phyloP scores from a whole-genome alignment of 2,797 vertebrate genomes.

The Bovichtus variegatus region DNA sequence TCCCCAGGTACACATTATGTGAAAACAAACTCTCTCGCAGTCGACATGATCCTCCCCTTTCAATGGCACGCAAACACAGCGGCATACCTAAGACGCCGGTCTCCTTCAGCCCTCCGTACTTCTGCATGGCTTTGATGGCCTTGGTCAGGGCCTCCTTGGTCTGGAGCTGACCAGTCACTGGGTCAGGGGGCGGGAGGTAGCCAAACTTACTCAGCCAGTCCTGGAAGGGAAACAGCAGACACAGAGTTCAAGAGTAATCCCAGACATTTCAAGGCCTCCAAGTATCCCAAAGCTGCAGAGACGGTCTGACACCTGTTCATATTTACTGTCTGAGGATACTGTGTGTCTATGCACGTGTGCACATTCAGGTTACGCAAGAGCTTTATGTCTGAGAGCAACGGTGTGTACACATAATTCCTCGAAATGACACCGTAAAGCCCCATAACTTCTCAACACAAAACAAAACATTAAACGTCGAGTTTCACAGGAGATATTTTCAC shows the following conservation, averaged over 20 bases:
- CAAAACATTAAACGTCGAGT: not conserved
- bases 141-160: slow-evolving; percentile 92
- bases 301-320: slow-evolving; percentile 47
- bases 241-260: slow-evolving; percentile 46
- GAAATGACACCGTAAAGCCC: not conserved
- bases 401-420: not conserved
- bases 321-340: slow-evolving; percentile 37
- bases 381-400: not conserved
- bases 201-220: slow-evolving; percentile 97
- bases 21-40: not conserved
- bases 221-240: slow-evolving; percentile 76
- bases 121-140: slow-evolving; percentile 96
- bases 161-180: slow-evolving; percentile 90
- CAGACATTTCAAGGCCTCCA: slow-evolving; percentile 41
- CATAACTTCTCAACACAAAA: not conserved
- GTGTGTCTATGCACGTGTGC: not conserved
- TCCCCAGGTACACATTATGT: no score
- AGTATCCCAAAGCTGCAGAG: slow-evolving; percentile 35
- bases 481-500: not conserved
- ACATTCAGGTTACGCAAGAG: not conserved
- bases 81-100: slow-evolving; percentile 78
- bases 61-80: slow-evolving; percentile 10
- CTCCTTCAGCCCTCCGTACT: slow-evolving; percentile 91
- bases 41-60: not conserved
- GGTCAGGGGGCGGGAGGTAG: slow-evolving; percentile 93